Evolutionary conservation across 2,113 vertebrate species (phyloP).

Genomic region (Misgurnus anguillicaudatus): DNA sequence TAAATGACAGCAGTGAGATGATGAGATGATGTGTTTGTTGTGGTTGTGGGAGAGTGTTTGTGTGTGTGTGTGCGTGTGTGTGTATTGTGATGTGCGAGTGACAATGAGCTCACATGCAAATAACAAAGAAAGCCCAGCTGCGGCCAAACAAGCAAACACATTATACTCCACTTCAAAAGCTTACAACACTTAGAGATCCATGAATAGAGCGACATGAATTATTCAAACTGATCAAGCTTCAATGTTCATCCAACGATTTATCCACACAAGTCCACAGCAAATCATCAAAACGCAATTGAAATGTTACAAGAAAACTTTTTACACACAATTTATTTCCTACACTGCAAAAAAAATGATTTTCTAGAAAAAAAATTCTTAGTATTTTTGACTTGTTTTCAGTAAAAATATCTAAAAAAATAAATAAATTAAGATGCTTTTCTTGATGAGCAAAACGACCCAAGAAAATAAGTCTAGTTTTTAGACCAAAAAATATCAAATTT

Average conservation of each 20-base stretch:
- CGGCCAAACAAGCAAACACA: slow-evolving; percentile 48
- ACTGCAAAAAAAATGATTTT: too few relatives aligned
- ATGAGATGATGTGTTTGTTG: not conserved
- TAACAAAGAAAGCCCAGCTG: slow-evolving; percentile 48
- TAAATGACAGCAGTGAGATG: slow-evolving; percentile 6
- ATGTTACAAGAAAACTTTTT: not conserved
- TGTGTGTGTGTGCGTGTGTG: not conserved
- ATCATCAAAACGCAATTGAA: slow-evolving; percentile 12
- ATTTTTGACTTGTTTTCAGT: too few relatives aligned
- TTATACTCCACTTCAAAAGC: slow-evolving; percentile 47
- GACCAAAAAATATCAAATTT: too few relatives aligned
- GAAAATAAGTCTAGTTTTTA: too few relatives aligned
- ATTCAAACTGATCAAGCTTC: slow-evolving; percentile 45
- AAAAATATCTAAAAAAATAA: too few relatives aligned
- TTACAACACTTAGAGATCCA: slow-evolving; percentile 11
- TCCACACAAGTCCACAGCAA: not conserved
- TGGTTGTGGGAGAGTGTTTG: too few relatives aligned
- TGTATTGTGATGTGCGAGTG: slow-evolving; percentile 41
- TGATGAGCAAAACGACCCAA: too few relatives aligned
- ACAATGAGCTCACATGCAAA: slow-evolving; percentile 49
- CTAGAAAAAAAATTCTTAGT: too few relatives aligned
- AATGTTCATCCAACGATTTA: slow-evolving; percentile 8
- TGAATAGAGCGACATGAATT: slow-evolving; percentile 38
- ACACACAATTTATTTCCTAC: too few relatives aligned
- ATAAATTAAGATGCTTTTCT: too few relatives aligned